Evolutionary conservation across 1,140 invertebrate species (phyloP).

Genomic region (Marisa cornuarietis): DNA sequence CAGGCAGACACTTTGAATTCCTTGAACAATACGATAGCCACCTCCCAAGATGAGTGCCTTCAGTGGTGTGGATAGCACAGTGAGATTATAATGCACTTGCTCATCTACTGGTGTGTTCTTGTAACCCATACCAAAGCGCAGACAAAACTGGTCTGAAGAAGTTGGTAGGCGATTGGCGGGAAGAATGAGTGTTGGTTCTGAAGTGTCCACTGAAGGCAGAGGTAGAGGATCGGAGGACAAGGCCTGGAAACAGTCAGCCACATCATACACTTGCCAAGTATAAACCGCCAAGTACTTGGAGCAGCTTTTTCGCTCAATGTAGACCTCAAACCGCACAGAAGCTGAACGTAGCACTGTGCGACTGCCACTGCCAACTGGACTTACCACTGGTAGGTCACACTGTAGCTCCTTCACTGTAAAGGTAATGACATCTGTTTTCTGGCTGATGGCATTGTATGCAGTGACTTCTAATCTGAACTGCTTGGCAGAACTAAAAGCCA

Average conservation of each 20-base stretch:
- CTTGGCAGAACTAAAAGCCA: slow-evolving; percentile 6
- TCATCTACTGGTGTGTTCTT: slow-evolving; percentile 42
- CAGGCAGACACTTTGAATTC: slow-evolving; percentile 25
- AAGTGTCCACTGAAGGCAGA: slow-evolving; percentile 35
- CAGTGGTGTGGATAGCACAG: slow-evolving; percentile 37
- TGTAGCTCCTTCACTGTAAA: slow-evolving; percentile 42
- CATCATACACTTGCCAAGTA: slow-evolving; percentile 43
- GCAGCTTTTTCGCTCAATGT: slow-evolving; percentile 40
- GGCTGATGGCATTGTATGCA: slow-evolving; percentile 5
- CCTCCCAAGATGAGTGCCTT: slow-evolving; percentile 49
- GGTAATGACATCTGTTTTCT: slow-evolving; percentile 3
- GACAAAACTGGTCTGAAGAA: slow-evolving; percentile 39
- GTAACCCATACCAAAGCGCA: slow-evolving; percentile 42
- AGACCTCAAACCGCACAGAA: slow-evolving; percentile 41
- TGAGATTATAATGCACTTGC: slow-evolving; percentile 36
- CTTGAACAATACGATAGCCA: slow-evolving; percentile 16
- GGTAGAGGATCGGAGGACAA: slow-evolving; percentile 32
- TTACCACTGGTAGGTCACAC: slow-evolving; percentile 42
- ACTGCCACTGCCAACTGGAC: slow-evolving; percentile 23
- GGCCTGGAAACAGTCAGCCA: slow-evolving; percentile 30
- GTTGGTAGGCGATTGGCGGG: slow-evolving; percentile 12
- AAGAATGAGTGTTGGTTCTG: slow-evolving; percentile 27
- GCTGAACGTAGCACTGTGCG: slow-evolving; percentile 35
- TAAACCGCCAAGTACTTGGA: slow-evolving; percentile 40
- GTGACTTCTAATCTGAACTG: slow-evolving; percentile 2